Evolutionary conservation across 2,113 vertebrate species (phyloP).

Genomic region (Cygnus buccinator): DNA sequence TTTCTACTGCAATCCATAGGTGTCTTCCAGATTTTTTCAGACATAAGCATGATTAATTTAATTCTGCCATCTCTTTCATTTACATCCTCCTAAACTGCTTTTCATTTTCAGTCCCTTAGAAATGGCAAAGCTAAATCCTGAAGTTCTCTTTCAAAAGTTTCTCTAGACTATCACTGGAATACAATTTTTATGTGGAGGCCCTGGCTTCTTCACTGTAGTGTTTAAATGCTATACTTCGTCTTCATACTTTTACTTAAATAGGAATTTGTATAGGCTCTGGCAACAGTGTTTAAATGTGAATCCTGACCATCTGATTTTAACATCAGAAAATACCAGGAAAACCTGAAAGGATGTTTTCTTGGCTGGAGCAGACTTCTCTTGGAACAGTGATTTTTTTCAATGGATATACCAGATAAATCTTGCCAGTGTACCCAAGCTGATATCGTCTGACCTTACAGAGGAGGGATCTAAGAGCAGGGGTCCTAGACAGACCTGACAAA

Average conservation of each 20-base stretch:
- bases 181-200: neutral
- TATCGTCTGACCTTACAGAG: neutral
- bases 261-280: slow-evolving; percentile 13
- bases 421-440: neutral
- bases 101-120: neutral
- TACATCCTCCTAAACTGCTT: neutral
- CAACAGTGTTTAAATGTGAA: neutral
- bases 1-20: neutral
- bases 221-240: neutral
- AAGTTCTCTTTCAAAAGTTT: neutral
- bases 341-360: slow-evolving; percentile 31
- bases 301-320: neutral
- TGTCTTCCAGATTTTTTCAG: neutral
- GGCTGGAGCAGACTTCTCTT: neutral
- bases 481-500: neutral
- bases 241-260: neutral
- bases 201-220: neutral
- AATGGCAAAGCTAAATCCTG: neutral
- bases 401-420: slow-evolving; percentile 38
- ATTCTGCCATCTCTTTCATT: neutral
- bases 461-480: neutral
- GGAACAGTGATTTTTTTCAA: slow-evolving; percentile 7
- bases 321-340: slow-evolving; percentile 58
- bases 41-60: neutral
- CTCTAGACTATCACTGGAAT: neutral